A percentile compares a stretch with the other conserved stretches of the same genome.
phyloP scores from a whole-genome alignment of 1,140 invertebrate species.

The Chelonus insularis region DNA sequence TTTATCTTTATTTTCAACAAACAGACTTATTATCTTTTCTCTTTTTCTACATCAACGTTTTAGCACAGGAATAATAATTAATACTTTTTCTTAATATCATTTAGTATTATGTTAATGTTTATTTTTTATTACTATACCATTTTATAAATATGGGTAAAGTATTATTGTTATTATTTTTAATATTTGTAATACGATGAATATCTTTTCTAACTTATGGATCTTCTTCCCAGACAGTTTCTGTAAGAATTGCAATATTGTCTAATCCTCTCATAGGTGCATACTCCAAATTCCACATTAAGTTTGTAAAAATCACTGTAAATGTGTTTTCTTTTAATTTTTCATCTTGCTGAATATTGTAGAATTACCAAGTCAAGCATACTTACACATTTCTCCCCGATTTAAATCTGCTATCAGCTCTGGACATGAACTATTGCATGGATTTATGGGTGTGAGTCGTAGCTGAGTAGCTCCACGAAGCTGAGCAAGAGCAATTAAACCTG shows the following conservation, averaged over 20 bases:
- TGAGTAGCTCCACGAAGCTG: constrained; percentile 72
- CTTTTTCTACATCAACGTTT: not conserved
- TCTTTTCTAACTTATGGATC: constrained; percentile 47
- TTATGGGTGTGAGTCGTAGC: constrained; percentile 68
- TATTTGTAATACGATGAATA: not conserved
- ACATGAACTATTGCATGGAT: constrained; percentile 72
- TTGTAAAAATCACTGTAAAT: constrained; percentile 70
- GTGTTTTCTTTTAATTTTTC: too few relatives aligned
- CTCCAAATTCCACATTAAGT: constrained; percentile 75
- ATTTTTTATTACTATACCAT: too few relatives aligned
- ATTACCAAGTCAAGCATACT: too few relatives aligned
- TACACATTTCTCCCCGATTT: constrained; percentile 70
- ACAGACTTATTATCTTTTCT: not conserved
- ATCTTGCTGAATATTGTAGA: too few relatives aligned
- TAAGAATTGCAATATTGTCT: constrained; percentile 75
- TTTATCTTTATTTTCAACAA: not conserved
- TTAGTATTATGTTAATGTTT: too few relatives aligned
- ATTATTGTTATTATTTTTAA: too few relatives aligned
- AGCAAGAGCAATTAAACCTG: constrained; percentile 71
- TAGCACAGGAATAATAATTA: too few relatives aligned
- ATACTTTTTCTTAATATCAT: too few relatives aligned
- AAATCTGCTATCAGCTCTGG: constrained; percentile 68
- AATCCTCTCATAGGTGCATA: constrained; percentile 70
- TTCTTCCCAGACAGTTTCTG: constrained; percentile 74
- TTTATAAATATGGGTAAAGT: not conserved